Evolutionary conservation across 2,113 vertebrate genomes (phyloP), one percentile per base, ranked within the genome.

Genomic region (Labeo catla): DNA sequence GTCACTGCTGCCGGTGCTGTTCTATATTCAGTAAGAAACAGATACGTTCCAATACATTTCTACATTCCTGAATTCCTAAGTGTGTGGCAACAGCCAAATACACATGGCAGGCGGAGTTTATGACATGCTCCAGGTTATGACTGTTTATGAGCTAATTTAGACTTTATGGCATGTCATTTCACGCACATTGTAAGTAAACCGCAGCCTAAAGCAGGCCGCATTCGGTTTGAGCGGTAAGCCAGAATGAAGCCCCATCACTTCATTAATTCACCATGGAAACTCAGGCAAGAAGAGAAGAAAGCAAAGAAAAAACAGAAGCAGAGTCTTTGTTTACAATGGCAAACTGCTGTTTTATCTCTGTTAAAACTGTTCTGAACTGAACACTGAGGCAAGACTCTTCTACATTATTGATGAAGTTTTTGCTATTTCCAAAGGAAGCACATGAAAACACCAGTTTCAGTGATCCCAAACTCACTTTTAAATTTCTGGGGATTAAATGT

Each of bases 361-460:
- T 76, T 66, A 76, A 82, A 61, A 76, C 36, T n/a, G 19, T 61
- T 86, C 50, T 49, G 65, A 86, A 86, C 85, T 47, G 50, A 86
- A 57, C 66, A 65, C 65, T 61, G 68, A 63, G 36, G 47, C 57
- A 19, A 16, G 21, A 1, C 57, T 76, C 52, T 59, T 86, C 57
- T 86, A 74, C 79, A 86, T 86, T 86, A 86, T 86, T 86, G 70
- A 86, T 86, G 85, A 86, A 2, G 36, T 66, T 83, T 81, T 86
- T 76, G 57, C 57, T 74, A 86, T 73, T 61, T 57, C n/a, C 39
- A 68, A 68, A 59, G 50, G 61, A 86, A 74, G 47, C 23, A 50
- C 79, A 85, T 78, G 28, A 80, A 80, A 80, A 72, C 23, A 79
- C 52, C 36, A 13, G 52, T 82, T 73, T 80, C 43, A 76, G 79